These are phyloP conservation scores for Gopherus flavomarginatus DNA, from an alignment of 2,113 vertebrate genomes.

Conservation along the genomic window DNA sequence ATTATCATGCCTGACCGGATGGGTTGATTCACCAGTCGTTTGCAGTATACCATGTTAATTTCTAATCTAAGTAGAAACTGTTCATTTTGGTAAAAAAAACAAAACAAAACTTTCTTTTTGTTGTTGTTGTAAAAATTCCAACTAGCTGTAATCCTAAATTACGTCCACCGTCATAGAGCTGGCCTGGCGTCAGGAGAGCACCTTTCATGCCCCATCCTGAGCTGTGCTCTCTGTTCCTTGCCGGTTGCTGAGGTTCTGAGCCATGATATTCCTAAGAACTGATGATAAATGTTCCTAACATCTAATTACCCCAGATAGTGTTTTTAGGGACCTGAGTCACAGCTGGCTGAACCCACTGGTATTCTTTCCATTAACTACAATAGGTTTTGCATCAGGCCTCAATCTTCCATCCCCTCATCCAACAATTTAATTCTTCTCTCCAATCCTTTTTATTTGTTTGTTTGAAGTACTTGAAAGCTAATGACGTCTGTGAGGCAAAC, in stretches of 20 bases:
- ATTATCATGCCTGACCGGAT: neutral
- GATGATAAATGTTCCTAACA: constrained; percentile 9
- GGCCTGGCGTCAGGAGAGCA: constrained; percentile 14
- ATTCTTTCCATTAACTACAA: neutral
- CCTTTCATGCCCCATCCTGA: constrained; percentile 15
- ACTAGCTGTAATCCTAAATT: constrained; percentile 58
- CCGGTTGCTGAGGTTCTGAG: constrained; percentile 1
- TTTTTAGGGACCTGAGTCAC: neutral
- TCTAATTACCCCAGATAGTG: neutral
- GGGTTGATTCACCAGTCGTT: neutral
- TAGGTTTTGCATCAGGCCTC: neutral
- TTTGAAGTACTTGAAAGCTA: constrained; percentile 23
- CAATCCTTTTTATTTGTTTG: constrained; percentile 55
- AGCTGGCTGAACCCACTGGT: neutral
- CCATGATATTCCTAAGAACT: constrained; percentile 26
- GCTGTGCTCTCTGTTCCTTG: neutral
- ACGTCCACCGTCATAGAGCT: constrained; percentile 21
- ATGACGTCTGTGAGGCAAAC: constrained; percentile 51
- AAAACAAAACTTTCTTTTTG: neutral
- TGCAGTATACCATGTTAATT: neutral
- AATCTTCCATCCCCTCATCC: constrained; percentile 35
- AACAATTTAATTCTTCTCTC: constrained; percentile 40
- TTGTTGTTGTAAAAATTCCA: constrained; percentile 43
- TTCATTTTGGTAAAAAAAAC: constrained; percentile 36
- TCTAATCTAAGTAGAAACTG: neutral